Conservation (phyloP, 2,888 invertebrate genomes). For the Noctua fimbriata region DNA sequence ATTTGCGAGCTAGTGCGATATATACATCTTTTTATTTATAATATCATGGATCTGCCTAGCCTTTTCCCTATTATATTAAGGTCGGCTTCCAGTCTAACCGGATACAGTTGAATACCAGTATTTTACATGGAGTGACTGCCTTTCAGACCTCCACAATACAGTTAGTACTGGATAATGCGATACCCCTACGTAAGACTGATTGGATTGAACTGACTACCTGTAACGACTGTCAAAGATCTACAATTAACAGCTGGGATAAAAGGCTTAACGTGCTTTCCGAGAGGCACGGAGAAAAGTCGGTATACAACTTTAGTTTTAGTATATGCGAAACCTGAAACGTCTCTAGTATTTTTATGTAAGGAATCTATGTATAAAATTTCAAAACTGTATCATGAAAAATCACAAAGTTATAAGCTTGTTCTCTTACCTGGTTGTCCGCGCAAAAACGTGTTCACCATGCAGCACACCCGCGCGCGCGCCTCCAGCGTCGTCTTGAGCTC, state of each 20-base stretch:
- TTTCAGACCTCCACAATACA: not conserved
- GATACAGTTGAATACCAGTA: not conserved
- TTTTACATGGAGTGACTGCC: not conserved
- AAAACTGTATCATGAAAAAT: too few relatives aligned
- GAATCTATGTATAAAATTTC: too few relatives aligned
- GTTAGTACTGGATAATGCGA: not conserved
- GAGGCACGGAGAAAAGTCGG: not conserved
- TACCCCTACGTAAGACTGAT: not conserved
- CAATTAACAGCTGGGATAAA: not conserved
- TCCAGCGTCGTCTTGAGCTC: too few relatives aligned
- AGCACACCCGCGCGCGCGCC: too few relatives aligned
- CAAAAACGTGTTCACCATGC: too few relatives aligned
- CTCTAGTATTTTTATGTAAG: too few relatives aligned
- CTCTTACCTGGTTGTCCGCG: too few relatives aligned
- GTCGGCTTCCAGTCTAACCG: not conserved
- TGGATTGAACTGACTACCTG: not conserved
- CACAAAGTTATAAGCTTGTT: too few relatives aligned
- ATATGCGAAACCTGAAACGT: too few relatives aligned
- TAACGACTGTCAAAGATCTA: not conserved
- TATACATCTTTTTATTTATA: too few relatives aligned
- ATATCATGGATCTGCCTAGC: too few relatives aligned
- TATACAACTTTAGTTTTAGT: not conserved
- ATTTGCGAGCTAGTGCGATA: too few relatives aligned
- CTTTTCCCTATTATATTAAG: not conserved
- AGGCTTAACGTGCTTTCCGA: not conserved